phyloP scores from a whole-genome alignment of 2,888 invertebrate genomes.

The Caenorhabditis panamensis region DNA sequence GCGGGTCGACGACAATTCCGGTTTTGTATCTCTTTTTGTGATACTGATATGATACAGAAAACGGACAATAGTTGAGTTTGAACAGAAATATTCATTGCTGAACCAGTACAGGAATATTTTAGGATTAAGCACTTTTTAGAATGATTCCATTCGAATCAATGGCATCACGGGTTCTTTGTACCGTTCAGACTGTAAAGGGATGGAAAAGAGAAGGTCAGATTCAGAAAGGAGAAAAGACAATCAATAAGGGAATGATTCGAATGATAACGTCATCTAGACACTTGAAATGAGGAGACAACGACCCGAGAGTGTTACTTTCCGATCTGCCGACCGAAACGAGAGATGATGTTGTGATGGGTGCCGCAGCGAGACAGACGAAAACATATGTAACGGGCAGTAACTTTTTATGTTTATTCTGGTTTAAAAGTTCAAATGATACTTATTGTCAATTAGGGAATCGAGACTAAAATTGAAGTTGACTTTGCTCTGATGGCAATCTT shows the following conservation, averaged over 20 bases:
- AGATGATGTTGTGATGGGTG: background rate
- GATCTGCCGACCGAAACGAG: conserved; percentile 1
- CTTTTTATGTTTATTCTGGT: too few species aligned
- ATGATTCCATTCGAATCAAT: too few species aligned
- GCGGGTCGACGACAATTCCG: background rate
- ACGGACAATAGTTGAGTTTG: background rate
- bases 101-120: too few species aligned
- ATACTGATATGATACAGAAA: background rate
- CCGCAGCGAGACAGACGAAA: background rate
- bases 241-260: background rate
- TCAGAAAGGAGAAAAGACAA: background rate
- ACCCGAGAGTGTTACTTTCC: background rate
- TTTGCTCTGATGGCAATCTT: too few species aligned
- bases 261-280: conserved; percentile 1
- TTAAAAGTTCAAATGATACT: too few species aligned
- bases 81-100: background rate
- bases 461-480: too few species aligned
- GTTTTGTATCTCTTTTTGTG: background rate
- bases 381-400: background rate
- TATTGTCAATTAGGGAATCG: too few species aligned
- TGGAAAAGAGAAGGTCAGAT: background rate
- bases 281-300: background rate
- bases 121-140: too few species aligned
- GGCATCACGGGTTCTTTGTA: too few species aligned
- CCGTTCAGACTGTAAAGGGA: too few species aligned